These are phyloP conservation scores for Pseudomyrmex cubaensis DNA, from an alignment of 1,140 invertebrate species.

Conservation along the genomic window DNA sequence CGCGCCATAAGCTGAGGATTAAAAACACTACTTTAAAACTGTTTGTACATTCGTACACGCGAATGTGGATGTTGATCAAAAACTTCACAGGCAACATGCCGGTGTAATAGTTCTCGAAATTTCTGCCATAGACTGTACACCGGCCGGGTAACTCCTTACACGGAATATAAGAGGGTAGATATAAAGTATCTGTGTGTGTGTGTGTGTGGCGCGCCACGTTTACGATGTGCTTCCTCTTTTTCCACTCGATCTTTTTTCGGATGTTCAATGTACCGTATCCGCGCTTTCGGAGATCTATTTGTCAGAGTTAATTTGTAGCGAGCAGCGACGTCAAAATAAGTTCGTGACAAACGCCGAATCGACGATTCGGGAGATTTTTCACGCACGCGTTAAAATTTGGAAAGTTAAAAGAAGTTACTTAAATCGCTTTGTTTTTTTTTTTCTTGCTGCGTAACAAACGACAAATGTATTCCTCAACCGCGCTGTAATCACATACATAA, in stretches of 20 bases:
- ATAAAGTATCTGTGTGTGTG: conserved; percentile 62
- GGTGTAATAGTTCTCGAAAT: conserved; percentile 46
- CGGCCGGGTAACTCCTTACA: conserved; percentile 8
- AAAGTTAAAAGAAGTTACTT: no score
- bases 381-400: no score
- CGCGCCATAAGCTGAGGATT: no score
- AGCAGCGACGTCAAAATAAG: conserved; percentile 17
- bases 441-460: no score
- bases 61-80: no score
- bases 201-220: conserved; percentile 53
- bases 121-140: conserved; percentile 62
- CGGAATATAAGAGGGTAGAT: conserved; percentile 64
- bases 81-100: not conserved
- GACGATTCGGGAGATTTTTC: not conserved
- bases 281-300: conserved; percentile 42
- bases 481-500: conserved; percentile 16
- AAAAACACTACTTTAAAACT: no score
- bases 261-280: conserved; percentile 38
- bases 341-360: not conserved
- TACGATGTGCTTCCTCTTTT: conserved; percentile 70
- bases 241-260: conserved; percentile 69
- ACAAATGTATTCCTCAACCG: not conserved
- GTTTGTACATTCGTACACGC: no score
- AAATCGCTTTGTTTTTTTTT: not conserved
- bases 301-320: conserved; percentile 34